Evolutionary conservation across 2,113 vertebrate genomes (phyloP), one percentile per base, ranked within the genome.

Genomic region (Erythrocebus patas): DNA sequence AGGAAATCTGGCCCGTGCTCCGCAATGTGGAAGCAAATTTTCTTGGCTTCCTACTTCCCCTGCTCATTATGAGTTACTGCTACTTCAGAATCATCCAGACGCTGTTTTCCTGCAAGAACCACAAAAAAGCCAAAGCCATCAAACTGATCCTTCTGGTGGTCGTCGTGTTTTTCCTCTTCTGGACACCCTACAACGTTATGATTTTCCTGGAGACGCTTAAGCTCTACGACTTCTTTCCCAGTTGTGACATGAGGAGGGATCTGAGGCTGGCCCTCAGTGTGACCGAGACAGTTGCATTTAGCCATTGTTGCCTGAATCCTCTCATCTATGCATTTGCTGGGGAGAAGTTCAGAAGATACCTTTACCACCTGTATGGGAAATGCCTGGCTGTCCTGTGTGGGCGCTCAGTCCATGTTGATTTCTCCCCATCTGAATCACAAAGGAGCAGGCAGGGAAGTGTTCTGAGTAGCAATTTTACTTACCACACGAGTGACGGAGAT

Each of bases 251-350:
- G 5, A 95, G 73, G 20, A 84, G 80, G 68, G 43, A 61, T 1
- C 0, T 99, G 38, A 98, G 89, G 59, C 59, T 97, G 0, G 98
- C 99, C 6, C 97, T 99, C 97, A 66, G 45, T 0, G 97, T 99
- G 87, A 98, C 99, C 0, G 99, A 99, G 98, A 98, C 98, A 1
- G 92, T 99, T 5, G 99, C 99, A 0, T 99, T 99, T 88, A 98
- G 97, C 52, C 99, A 99, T 97, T 99, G 99, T 45, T 99, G 99
- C 45, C 97, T 99, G 22, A 99, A 99, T 86, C 99, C 99, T 35
- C 6, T 99, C 8, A 99, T 99, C 97, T 99, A 99, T 6, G 99
- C 99, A 0, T 99, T 99, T 82, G 99, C 99, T 23, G 99, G 99
- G 30, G 98, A 99, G 98, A 99, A 99, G 96, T 99, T 99, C 95